A percentile compares a stretch with the other conserved stretches of the same genome.
Evolutionary conservation across 2,113 vertebrate genomes (phyloP).

Genomic region (Psettodes erumei): DNA sequence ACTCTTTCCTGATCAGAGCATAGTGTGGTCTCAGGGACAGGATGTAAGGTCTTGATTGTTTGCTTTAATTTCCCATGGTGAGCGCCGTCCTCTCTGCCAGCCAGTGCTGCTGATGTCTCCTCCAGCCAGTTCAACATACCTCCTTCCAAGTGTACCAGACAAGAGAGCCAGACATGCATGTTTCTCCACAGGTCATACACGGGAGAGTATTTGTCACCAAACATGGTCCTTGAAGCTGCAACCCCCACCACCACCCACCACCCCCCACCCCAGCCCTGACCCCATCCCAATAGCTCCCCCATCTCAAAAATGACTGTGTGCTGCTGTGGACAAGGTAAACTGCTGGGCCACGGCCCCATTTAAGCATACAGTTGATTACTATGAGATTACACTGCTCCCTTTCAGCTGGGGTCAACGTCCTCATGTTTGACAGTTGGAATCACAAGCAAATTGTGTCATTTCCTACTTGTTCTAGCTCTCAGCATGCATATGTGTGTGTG

Average conservation of each 20-base stretch:
- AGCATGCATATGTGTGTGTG: slow-evolving; percentile 37
- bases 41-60: slow-evolving; percentile 82
- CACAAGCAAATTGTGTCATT: slow-evolving; percentile 82
- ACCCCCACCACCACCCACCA: background rate
- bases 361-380: slow-evolving; percentile 72
- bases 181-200: slow-evolving; percentile 45
- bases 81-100: slow-evolving; percentile 65
- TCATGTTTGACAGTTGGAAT: slow-evolving; percentile 82
- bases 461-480: slow-evolving; percentile 72
- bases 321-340: slow-evolving; percentile 51
- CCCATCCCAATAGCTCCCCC: background rate
- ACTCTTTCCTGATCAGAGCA: slow-evolving; percentile 61
- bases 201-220: slow-evolving; percentile 59
- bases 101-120: slow-evolving; percentile 43
- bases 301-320: slow-evolving; percentile 4
- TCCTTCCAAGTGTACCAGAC: slow-evolving; percentile 41
- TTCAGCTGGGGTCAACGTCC: slow-evolving; percentile 75
- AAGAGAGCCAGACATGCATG: slow-evolving; percentile 38
- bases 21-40: slow-evolving; percentile 72
- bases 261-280: background rate
- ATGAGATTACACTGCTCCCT: slow-evolving; percentile 75
- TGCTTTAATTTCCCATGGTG: slow-evolving; percentile 81
- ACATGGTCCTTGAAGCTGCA: background rate
- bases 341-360: slow-evolving; percentile 50
- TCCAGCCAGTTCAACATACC: slow-evolving; percentile 52